Evolutionary conservation across 2,888 invertebrate genomes (phyloP).

Genomic region (Margaritifera margaritifera): DNA sequence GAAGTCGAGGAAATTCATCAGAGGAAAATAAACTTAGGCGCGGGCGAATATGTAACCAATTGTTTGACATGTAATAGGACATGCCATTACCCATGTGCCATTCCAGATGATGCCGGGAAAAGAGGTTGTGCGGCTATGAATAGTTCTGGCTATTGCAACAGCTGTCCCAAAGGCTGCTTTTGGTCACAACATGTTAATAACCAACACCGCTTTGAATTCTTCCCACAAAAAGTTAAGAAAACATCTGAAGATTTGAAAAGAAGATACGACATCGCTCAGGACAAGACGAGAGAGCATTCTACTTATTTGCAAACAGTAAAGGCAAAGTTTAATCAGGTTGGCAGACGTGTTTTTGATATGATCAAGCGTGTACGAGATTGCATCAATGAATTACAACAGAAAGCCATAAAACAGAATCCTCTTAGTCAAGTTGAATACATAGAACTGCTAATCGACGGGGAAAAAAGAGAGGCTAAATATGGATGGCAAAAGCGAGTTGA

Average conservation of each 20-base stretch:
- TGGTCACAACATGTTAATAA: slow-evolving; percentile 32
- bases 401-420: slow-evolving; percentile 27
- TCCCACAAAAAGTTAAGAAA: slow-evolving; percentile 11
- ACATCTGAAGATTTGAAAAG: slow-evolving; percentile 19
- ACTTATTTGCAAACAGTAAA: slow-evolving; percentile 17
- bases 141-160: slow-evolving; percentile 17
- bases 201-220: slow-evolving; percentile 20
- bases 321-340: slow-evolving; percentile 14
- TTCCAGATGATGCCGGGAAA: slow-evolving; percentile 25
- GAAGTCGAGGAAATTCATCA: slow-evolving; percentile 20
- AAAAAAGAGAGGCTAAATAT: slow-evolving; percentile 21
- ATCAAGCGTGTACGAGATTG: slow-evolving; percentile 21
- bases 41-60: slow-evolving; percentile 31
- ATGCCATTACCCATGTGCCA: slow-evolving; percentile 24
- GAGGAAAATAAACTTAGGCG: slow-evolving; percentile 14
- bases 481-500: slow-evolving; percentile 17
- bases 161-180: slow-evolving; percentile 20
- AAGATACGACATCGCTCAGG: slow-evolving; percentile 19
- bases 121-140: slow-evolving; percentile 27
- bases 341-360: slow-evolving; percentile 7
- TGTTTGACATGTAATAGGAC: slow-evolving; percentile 29
- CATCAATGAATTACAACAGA: slow-evolving; percentile 19
- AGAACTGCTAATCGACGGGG: slow-evolving; percentile 31
- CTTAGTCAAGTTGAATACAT: slow-evolving; percentile 28
- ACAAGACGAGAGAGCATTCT: slow-evolving; percentile 13